Evolutionary conservation across 2,797 vertebrate genomes (phyloP).

Genomic region (Megaceryle alcyon): DNA sequence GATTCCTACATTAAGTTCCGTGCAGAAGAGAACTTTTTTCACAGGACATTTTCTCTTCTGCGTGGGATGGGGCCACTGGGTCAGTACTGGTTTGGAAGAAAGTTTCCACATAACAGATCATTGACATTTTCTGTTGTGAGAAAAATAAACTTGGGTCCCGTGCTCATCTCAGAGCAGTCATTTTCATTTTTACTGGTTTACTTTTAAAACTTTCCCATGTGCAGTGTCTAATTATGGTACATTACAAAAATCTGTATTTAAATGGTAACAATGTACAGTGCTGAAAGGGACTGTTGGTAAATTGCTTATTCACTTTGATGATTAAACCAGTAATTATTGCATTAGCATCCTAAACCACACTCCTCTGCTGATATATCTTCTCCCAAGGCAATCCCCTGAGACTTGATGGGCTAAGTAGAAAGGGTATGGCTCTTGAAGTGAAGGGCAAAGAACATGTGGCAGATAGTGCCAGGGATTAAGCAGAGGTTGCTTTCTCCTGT

Average conservation of each 20-base stretch:
- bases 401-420: neutral
- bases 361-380: neutral
- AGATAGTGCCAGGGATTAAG: neutral
- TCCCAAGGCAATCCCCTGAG: constrained; percentile 19
- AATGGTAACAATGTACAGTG: neutral
- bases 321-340: constrained; percentile 59
- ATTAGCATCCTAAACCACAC: constrained; percentile 56
- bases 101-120: neutral
- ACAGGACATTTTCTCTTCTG: neutral
- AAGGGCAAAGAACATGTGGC: neutral
- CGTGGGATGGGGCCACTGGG: neutral
- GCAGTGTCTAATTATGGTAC: constrained; percentile 52
- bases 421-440: neutral
- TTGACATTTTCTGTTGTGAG: constrained; percentile 26
- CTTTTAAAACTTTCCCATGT: constrained; percentile 54
- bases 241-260: constrained; percentile 39
- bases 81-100: constrained; percentile 39
- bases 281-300: constrained; percentile 33
- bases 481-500: neutral
- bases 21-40: neutral
- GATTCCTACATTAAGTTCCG: neutral
- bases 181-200: constrained; percentile 67
- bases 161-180: constrained; percentile 31
- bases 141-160: neutral
- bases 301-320: constrained; percentile 53